Evolutionary conservation across 1,140 invertebrate species (phyloP).

Genomic region (Eriosoma lanigerum): DNA sequence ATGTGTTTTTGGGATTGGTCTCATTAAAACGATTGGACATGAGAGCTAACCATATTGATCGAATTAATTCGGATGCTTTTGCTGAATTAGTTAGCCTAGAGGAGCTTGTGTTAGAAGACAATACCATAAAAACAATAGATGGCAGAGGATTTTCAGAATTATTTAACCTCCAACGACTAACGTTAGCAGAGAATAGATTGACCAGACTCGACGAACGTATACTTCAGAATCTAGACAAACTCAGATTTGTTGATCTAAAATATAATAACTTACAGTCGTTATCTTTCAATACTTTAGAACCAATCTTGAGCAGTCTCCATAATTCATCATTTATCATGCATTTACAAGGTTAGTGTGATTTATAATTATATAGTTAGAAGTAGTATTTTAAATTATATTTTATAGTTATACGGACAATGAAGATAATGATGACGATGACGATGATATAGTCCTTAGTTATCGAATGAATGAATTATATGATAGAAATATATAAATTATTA

Average conservation of each 20-base stretch:
- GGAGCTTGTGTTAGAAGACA: slow-evolving; percentile 72
- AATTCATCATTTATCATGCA: slow-evolving; percentile 70
- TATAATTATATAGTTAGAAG: too few relatives aligned
- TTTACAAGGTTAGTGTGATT: slow-evolving; percentile 68
- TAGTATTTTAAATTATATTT: too few relatives aligned
- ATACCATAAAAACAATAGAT: slow-evolving; percentile 69
- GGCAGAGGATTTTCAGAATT: slow-evolving; percentile 72
- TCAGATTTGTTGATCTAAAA: slow-evolving; percentile 71
- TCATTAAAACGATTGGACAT: slow-evolving; percentile 69
- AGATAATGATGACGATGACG: too few relatives aligned
- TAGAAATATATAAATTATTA: too few relatives aligned
- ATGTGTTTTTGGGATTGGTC: slow-evolving; percentile 70
- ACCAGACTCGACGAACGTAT: slow-evolving; percentile 66
- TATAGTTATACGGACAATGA: too few relatives aligned
- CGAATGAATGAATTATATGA: too few relatives aligned
- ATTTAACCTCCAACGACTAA: slow-evolving; percentile 67
- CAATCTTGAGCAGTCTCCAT: slow-evolving; percentile 74
- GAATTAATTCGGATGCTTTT: slow-evolving; percentile 74
- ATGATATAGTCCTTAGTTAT: too few relatives aligned
- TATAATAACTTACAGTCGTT: slow-evolving; percentile 73
- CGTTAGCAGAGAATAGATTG: slow-evolving; percentile 73
- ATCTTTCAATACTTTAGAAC: slow-evolving; percentile 70
- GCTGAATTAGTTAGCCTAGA: slow-evolving; percentile 70
- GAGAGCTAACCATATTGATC: slow-evolving; percentile 69
- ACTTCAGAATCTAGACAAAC: slow-evolving; percentile 66